A percentile compares a stretch with the other conserved stretches of the same genome.
Evolutionary conservation across 2,797 vertebrate genomes (phyloP).

Genomic region (Semotilus atromaculatus): DNA sequence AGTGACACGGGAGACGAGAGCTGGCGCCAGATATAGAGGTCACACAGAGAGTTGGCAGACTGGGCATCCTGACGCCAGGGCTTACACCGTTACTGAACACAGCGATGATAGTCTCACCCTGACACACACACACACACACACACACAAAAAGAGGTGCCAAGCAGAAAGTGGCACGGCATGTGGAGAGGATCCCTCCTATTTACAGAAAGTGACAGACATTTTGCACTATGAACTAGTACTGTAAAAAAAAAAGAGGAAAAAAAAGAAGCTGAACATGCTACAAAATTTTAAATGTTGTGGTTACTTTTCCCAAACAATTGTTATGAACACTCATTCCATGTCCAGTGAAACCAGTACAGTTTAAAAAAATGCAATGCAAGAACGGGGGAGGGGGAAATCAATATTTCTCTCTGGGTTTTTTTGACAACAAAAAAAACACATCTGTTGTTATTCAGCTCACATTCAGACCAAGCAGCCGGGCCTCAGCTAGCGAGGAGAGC

Average conservation of each 20-base stretch:
- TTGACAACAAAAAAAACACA: slow-evolving; percentile 46
- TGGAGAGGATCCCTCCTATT: slow-evolving; percentile 45
- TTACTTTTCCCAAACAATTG: neutral
- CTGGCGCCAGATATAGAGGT: slow-evolving; percentile 73
- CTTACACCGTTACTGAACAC: slow-evolving; percentile 76
- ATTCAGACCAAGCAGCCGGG: slow-evolving; percentile 64
- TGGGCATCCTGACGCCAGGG: slow-evolving; percentile 75
- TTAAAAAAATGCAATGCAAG: neutral
- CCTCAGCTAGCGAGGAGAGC: slow-evolving; percentile 62
- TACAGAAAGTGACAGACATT: slow-evolving; percentile 46
- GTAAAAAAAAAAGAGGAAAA: slow-evolving; percentile 39
- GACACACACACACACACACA: slow-evolving; percentile 46
- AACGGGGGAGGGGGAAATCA: neutral
- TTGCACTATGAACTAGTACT: slow-evolving; percentile 41
- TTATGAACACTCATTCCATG: neutral
- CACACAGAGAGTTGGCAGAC: slow-evolving; percentile 73
- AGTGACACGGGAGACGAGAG: slow-evolving; percentile 66
- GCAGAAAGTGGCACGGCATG: slow-evolving; percentile 42
- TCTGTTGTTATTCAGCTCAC: slow-evolving; percentile 69
- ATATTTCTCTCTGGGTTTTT: slow-evolving; percentile 54
- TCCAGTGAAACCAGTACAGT: slow-evolving; percentile 13
- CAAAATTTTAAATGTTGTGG: neutral
- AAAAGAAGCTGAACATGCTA: neutral
- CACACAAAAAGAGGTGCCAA: slow-evolving; percentile 17
- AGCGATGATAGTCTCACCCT: slow-evolving; percentile 75